Percentiles rank a stretch among this genome's conserved stretches.
These are phyloP conservation scores for Rutilus rutilus DNA, from an alignment of 2,113 vertebrate genomes.

Conservation along the genomic window DNA sequence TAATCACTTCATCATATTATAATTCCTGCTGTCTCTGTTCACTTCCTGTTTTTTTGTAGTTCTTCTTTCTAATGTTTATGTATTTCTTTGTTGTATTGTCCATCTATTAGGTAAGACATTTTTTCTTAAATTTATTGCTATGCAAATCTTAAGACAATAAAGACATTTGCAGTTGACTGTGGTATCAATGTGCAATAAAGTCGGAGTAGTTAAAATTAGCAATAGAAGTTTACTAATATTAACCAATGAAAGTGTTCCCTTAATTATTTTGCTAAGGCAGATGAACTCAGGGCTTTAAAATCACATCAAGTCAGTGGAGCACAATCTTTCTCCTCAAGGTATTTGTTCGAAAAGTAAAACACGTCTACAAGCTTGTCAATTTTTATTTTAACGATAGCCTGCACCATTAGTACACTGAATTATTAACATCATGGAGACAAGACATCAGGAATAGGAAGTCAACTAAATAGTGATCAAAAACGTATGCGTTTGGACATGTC, in stretches of 20 bases:
- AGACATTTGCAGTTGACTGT: background rate
- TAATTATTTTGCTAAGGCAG: background rate
- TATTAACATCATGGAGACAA: background rate
- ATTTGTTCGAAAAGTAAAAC: too few relatives aligned
- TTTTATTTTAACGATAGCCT: background rate
- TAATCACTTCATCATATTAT: constrained; percentile 8
- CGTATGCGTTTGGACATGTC: too few relatives aligned
- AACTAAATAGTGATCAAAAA: background rate
- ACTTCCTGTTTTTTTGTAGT: background rate
- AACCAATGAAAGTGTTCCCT: background rate
- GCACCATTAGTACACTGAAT: background rate
- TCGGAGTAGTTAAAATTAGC: background rate
- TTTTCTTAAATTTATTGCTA: background rate
- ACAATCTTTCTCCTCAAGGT: background rate
- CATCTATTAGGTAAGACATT: background rate
- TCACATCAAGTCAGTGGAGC: background rate
- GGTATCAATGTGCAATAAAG: background rate
- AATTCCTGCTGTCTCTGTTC: background rate
- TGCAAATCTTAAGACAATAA: background rate
- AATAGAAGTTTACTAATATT: background rate
- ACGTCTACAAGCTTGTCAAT: background rate
- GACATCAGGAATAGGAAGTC: background rate
- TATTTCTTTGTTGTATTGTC: background rate
- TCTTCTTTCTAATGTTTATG: background rate
- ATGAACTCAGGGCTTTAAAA: background rate